Conservation (phyloP, 2,797 vertebrate species). For the Ambastaia sidthimunki region DNA sequence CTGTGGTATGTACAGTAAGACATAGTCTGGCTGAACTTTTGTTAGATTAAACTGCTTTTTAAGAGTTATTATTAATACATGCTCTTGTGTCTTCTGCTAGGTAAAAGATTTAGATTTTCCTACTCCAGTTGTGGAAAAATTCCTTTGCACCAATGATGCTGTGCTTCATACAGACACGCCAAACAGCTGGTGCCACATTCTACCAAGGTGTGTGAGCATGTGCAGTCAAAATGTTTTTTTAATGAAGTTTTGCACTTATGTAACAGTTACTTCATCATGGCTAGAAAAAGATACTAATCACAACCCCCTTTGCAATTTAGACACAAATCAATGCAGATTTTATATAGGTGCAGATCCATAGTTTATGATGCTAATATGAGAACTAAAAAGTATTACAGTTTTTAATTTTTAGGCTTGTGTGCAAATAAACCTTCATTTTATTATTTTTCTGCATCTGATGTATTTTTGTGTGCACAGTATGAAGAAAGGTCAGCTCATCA, state of each 20-base stretch:
- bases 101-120: conserved; percentile 84
- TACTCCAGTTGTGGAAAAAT: conserved; percentile 73
- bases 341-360: background rate
- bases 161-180: conserved; percentile 77
- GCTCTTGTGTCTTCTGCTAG: conserved; percentile 66
- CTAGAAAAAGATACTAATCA: background rate
- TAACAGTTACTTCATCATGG: background rate
- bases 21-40: background rate
- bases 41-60: background rate
- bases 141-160: conserved; percentile 70
- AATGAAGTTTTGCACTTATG: background rate
- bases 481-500: conserved; percentile 90
- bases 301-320: background rate
- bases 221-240: background rate
- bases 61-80: background rate
- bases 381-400: background rate
- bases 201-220: conserved; percentile 83
- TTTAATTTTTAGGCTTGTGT: background rate
- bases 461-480: conserved; percentile 76
- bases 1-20: background rate
- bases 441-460: conserved; percentile 29
- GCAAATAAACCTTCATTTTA: background rate
- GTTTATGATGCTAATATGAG: background rate
- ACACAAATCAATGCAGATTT: background rate
- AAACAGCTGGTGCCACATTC: conserved; percentile 88